Conservation (phyloP, 2,113 vertebrate genomes). For the Aviceda subcristata region DNA sequence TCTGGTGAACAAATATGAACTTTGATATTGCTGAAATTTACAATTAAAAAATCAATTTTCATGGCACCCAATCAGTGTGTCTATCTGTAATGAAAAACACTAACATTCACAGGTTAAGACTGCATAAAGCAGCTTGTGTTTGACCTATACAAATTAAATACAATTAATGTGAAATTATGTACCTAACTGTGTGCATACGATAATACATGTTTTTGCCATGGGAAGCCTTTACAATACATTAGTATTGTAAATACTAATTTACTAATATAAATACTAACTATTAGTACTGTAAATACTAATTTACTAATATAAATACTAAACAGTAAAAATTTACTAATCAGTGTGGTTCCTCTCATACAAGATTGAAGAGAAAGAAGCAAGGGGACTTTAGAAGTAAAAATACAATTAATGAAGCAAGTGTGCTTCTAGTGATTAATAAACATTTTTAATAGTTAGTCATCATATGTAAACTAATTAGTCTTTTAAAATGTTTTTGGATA, state of each 20-base stretch:
- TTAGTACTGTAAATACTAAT: no score
- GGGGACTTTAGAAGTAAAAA: background rate
- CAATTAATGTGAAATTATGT: background rate
- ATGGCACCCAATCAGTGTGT: background rate
- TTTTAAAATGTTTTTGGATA: background rate
- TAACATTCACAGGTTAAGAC: background rate
- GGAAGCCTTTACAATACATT: background rate
- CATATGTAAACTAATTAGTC: background rate
- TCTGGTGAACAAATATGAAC: background rate
- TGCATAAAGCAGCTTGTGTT: background rate
- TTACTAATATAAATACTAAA: no score
- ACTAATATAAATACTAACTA: no score
- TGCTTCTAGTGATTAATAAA: background rate
- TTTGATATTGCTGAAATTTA: background rate
- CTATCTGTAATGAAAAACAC: background rate
- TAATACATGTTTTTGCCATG: background rate
- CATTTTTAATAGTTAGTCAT: background rate
- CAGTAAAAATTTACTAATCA: no score
- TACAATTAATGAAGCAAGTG: background rate
- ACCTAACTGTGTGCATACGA: background rate
- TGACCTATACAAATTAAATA: background rate
- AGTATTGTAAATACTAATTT: no score
- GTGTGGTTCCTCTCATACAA: background rate
- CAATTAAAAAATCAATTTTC: background rate
- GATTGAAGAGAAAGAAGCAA: background rate